A percentile compares a stretch with the other conserved stretches of the same genome.
phyloP scores from a whole-genome alignment of 2,888 invertebrate species.

The Athripsodes cinereus region DNA sequence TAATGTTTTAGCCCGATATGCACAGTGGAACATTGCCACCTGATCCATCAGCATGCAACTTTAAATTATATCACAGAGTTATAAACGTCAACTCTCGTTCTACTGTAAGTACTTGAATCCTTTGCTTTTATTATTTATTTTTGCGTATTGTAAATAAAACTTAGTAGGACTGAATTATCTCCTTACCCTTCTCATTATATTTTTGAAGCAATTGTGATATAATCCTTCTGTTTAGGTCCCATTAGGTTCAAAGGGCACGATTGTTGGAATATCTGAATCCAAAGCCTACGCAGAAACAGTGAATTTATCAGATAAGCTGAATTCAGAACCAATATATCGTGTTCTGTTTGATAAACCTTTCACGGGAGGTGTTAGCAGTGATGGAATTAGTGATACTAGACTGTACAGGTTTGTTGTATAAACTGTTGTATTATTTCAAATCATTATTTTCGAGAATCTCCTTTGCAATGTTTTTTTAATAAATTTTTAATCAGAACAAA shows the following conservation, averaged over 20 bases:
- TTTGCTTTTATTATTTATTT: too few species aligned
- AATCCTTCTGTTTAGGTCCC: conserved; percentile 63
- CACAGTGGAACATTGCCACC: conserved; percentile 52
- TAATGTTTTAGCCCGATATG: conserved; percentile 38
- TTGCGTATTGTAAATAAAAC: not conserved
- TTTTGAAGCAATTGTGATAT: not conserved
- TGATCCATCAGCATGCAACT: conserved; percentile 64
- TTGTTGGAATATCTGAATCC: conserved; percentile 60
- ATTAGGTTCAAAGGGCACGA: conserved; percentile 74
- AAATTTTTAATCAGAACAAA: too few species aligned
- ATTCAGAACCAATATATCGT: conserved; percentile 61
- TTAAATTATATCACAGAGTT: conserved; percentile 75
- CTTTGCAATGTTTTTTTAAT: too few species aligned
- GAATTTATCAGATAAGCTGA: conserved; percentile 46
- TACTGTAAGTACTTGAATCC: conserved; percentile 44
- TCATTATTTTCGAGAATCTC: too few species aligned
- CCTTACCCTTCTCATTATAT: not conserved
- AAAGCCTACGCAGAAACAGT: conserved; percentile 40
- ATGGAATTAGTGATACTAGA: conserved; percentile 34
- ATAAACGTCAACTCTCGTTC: conserved; percentile 69
- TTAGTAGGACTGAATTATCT: not conserved
- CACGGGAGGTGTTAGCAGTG: conserved; percentile 51
- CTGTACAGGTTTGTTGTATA: conserved; percentile 37
- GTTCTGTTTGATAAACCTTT: conserved; percentile 77
- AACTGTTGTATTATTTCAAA: too few species aligned